Evolutionary conservation across 1,140 invertebrate genomes (phyloP), one percentile per base, ranked within the genome.

Genomic region (Mya arenaria): DNA sequence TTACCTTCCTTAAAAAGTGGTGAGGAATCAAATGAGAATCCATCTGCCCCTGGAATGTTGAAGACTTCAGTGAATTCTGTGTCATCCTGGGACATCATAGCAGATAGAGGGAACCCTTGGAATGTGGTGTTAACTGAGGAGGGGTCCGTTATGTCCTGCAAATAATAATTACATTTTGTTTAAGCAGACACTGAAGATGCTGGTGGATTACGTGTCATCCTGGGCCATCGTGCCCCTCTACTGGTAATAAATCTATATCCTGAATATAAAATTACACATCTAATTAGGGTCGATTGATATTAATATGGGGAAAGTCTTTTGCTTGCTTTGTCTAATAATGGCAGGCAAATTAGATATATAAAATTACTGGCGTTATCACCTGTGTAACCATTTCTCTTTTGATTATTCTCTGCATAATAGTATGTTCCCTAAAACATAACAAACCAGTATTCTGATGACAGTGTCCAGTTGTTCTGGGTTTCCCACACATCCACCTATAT

Each of bases 391-490:
- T n/a, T n/a, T n/a, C n/a, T n/a, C n/a, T n/a, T n/a, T n/a, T n/a
- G n/a, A n/a, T n/a, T n/a, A n/a, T n/a, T n/a, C n/a, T n/a, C n/a
- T n/a, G n/a, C n/a, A n/a, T n/a, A n/a, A n/a, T n/a, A n/a, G n/a
- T n/a, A n/a, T n/a, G n/a, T n/a, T n/a, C n/a, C n/a, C n/a, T n/a
- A n/a, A n/a, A n/a, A n/a, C n/a, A n/a, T n/a, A n/a, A 89, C 92
- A 89, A 79, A 93, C 92, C 68, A 93, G 83, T 63, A 93, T 91
- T 84, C 92, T 93, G 28, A 92, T 90, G 0, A 88, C 81, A 68
- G 92, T 82, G 30, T 91, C 87, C 1, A 93, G 86, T 52, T 92
- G 91, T 19, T 87, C 74, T 0, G 91, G 90, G n/a, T 90, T 74
- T 8, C 90, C 89, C 5, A 92, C 84, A 80, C 93, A 93, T 28